These are phyloP conservation scores for Gobio gobio DNA, from an alignment of 2,113 vertebrate genomes.

Conservation along the genomic window DNA sequence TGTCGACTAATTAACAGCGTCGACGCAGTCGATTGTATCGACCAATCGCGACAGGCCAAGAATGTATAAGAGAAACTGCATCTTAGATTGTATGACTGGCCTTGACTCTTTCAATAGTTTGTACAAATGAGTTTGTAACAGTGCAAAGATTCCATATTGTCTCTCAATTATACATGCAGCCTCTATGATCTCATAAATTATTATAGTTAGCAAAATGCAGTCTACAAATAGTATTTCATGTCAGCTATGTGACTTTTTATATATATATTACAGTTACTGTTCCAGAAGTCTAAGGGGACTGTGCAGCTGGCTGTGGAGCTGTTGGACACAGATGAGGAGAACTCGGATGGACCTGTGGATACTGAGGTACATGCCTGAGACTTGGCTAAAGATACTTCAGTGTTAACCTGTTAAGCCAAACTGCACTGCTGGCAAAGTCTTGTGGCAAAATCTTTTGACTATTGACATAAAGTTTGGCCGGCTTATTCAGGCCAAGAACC, in stretches of 20 bases:
- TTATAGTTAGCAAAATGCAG: background rate
- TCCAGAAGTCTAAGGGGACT: constrained; percentile 87
- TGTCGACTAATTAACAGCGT: no score
- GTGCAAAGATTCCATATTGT: background rate
- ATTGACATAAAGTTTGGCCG: background rate
- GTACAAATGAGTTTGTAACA: background rate
- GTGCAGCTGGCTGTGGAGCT: constrained; percentile 93
- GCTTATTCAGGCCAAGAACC: background rate
- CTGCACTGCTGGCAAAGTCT: background rate
- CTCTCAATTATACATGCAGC: background rate
- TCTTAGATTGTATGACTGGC: background rate
- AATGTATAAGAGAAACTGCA: background rate
- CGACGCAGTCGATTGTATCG: no score
- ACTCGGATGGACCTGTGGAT: constrained; percentile 94
- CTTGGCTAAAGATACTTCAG: background rate
- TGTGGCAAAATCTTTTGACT: background rate
- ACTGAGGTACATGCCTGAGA: constrained; percentile 80
- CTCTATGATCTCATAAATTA: background rate
- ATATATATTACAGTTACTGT: constrained; percentile 81
- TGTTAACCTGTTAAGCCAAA: background rate
- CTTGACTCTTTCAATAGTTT: background rate
- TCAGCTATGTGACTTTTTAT: background rate
- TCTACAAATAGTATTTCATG: background rate
- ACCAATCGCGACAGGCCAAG: no score
- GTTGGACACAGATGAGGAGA: constrained; percentile 97